Conservation (phyloP, 2,113 vertebrate species). For the Nothoprocta pentlandii region DNA sequence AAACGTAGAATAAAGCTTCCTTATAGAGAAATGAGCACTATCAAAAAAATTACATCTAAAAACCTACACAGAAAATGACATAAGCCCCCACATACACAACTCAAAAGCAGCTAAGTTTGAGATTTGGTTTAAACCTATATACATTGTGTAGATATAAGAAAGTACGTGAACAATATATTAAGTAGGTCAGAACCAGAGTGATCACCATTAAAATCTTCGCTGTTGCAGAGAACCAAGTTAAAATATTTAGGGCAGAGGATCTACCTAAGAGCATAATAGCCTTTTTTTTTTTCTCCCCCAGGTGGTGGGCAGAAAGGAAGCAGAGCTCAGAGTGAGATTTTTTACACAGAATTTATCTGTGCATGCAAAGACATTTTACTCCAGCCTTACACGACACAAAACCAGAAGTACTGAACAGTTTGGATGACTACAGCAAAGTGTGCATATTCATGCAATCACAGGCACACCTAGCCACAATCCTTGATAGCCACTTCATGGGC, state of each 20-base stretch:
- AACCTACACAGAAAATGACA: not conserved
- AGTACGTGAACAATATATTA: not conserved
- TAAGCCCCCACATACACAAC: not conserved
- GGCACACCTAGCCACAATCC: not conserved
- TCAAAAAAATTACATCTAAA: not conserved
- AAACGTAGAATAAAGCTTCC: not conserved
- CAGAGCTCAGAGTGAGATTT: not conserved
- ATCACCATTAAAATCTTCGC: conserved; percentile 1
- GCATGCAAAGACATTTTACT: not conserved
- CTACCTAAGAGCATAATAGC: not conserved
- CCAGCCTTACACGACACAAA: not conserved
- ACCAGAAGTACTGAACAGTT: not conserved
- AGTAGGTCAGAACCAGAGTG: not conserved
- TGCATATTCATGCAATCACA: rapidly evolving
- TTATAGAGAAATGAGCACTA: not conserved
- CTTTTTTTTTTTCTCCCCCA: not conserved
- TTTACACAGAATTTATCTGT: not conserved
- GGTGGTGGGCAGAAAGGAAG: not conserved
- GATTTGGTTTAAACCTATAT: conserved; percentile 24
- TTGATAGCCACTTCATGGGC: not conserved
- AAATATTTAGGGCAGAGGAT: not conserved
- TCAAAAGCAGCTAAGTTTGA: not conserved
- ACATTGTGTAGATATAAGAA: not conserved
- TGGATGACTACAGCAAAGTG: not conserved
- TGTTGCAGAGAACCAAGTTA: not conserved